Conservation (phyloP, 2,888 invertebrate species). For the Hyppa rectilinea region DNA sequence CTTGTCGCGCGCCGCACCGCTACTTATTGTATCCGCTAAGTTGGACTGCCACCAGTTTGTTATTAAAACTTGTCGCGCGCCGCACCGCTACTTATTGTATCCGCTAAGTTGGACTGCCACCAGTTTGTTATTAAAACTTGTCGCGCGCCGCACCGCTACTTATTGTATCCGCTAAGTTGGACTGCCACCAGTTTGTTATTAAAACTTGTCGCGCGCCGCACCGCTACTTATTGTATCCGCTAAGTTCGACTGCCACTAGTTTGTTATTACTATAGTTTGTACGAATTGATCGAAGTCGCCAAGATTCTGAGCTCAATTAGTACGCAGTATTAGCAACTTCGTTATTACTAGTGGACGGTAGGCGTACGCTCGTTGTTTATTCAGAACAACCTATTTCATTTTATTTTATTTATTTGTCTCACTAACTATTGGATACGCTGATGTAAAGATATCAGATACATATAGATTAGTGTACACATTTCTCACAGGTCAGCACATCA, state of each 20-base stretch:
- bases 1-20: too few species aligned
- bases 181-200: slow-evolving; percentile 34
- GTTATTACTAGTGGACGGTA: neutral
- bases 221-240: slow-evolving; percentile 35
- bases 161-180: slow-evolving; percentile 28
- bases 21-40: slow-evolving; percentile 30
- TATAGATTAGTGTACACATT: too few species aligned
- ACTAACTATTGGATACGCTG: too few species aligned
- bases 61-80: too few species aligned
- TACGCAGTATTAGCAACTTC: slow-evolving; percentile 1
- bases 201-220: slow-evolving; percentile 47
- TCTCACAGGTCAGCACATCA: too few species aligned
- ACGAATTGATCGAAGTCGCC: neutral
- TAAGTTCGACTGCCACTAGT: slow-evolving; percentile 22
- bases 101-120: slow-evolving; percentile 19
- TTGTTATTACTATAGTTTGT: slow-evolving; percentile 38
- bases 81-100: slow-evolving; percentile 39
- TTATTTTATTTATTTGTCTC: too few species aligned
- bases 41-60: slow-evolving; percentile 22
- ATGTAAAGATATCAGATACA: too few species aligned
- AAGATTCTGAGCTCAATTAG: slow-evolving; percentile 11
- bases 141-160: too few species aligned
- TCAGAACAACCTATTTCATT: neutral
- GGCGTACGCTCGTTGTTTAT: neutral
- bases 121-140: slow-evolving; percentile 32